Evolutionary conservation across 2,113 vertebrate species (phyloP), one percentile per base, ranked within the genome.

Genomic region (Nibea albiflora): DNA sequence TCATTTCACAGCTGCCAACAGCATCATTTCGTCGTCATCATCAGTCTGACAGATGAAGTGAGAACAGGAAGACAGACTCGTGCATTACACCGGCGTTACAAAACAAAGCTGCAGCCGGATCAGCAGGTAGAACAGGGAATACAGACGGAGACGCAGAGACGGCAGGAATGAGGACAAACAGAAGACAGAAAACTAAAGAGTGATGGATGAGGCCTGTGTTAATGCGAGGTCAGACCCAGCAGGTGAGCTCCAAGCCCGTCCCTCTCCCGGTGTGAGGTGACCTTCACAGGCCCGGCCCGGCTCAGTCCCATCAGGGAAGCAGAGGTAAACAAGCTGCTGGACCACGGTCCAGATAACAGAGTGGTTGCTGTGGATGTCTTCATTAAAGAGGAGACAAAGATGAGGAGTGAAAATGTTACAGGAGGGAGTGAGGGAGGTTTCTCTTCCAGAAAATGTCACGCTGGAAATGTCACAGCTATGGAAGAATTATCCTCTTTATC

Each of bases 321-420:
- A 1, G 31, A 50, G 67, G 74, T 52, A 72, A 80, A 85, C 53
- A 81, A 83, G 12, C 60, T 0, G 42, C 26, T 39, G 78, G 69
- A 52, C 26, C 54, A 14, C 28, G 20, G 69, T 12, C 42, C 75
- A 68, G 67, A 74, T 53, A 56, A 72, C 76, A 22, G 50, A 22
- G 11, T 3, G 64, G 89, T 87, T 83, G 89, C 86, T 78, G 73
- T 68, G 84, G 89, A 80, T 49, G 2, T 66, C 71, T 79, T 86
- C 47, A 78, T 84, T 85, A 58, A 44, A 85, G 42, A 26, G 9
- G 56, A 77, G 68, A 63, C 62, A 28, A 46, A 52, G 46, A 69
- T 3, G 73, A 58, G 58, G 47, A 78, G 26, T 3, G 44, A 6
- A 82, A 82, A 73, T 56, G 72, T 80, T 47, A 65, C 5, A 4